These are phyloP conservation scores for Lasioglossum baleicum DNA, from an alignment of 1,140 invertebrate species.

Conservation along the genomic window DNA sequence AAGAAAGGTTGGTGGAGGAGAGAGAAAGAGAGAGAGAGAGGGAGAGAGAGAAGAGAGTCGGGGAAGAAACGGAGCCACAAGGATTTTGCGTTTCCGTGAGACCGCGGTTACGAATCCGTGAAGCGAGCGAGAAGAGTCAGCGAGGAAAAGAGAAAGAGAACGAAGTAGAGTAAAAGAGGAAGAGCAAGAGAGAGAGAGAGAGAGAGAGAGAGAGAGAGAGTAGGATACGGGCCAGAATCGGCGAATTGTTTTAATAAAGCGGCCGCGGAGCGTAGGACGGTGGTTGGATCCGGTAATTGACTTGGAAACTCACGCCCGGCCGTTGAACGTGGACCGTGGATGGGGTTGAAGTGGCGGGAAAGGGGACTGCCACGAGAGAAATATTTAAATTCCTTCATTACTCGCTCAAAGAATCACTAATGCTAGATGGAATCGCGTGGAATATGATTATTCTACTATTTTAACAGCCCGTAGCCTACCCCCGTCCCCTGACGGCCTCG, in stretches of 20 bases:
- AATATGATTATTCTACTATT: slow-evolving; percentile 76
- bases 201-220: too few species aligned
- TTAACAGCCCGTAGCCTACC: slow-evolving; percentile 53
- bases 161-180: too few species aligned
- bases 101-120: slow-evolving; percentile 27
- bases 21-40: background rate
- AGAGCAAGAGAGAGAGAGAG: too few species aligned
- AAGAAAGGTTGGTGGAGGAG: background rate
- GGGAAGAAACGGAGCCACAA: slow-evolving; percentile 21
- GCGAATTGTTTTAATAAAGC: slow-evolving; percentile 76
- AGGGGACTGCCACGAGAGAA: slow-evolving; percentile 62
- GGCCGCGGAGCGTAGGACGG: slow-evolving; percentile 64
- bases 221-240: slow-evolving; percentile 49
- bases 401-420: slow-evolving; percentile 75
- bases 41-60: background rate
- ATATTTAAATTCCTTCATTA: slow-evolving; percentile 78
- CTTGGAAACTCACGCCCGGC: slow-evolving; percentile 70
- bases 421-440: slow-evolving; percentile 70
- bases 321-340: slow-evolving; percentile 17
- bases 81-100: slow-evolving; percentile 31
- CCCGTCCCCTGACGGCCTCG: background rate
- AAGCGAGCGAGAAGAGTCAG: slow-evolving; percentile 18
- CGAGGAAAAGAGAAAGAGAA: slow-evolving; percentile 25
- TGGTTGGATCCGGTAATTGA: slow-evolving; percentile 76
- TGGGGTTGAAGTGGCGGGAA: background rate